Evolutionary conservation across 2,888 invertebrate species (phyloP).

Genomic region (Eumerus sabulonum): DNA sequence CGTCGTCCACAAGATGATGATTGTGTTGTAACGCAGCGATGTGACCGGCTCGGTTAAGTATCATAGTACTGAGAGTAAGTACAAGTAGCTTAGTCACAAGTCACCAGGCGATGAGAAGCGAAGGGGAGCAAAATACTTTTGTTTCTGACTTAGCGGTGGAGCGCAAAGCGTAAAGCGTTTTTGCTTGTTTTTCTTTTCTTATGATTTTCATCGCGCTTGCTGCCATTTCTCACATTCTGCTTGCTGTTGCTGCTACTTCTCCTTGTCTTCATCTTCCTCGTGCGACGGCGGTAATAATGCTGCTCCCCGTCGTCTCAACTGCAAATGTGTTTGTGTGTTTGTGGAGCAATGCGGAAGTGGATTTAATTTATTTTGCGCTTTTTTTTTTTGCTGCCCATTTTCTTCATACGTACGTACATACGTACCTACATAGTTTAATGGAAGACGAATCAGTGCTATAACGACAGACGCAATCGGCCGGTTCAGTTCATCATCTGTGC

Average conservation of each 20-base stretch:
- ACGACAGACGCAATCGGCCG: conserved; percentile 20
- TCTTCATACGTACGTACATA: conserved; percentile 59
- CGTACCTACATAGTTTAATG: conserved; percentile 55
- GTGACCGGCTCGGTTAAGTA: conserved; percentile 41
- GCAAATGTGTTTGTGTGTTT: conserved; percentile 73
- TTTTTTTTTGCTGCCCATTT: conserved; percentile 55
- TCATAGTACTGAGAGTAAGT: conserved; percentile 9
- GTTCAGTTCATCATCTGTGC: conserved; percentile 10
- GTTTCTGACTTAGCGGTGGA: conserved; percentile 41
- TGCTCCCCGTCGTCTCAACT: conserved; percentile 24
- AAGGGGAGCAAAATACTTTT: conserved; percentile 54
- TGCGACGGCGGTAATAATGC: not conserved
- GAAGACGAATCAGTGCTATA: conserved; percentile 66
- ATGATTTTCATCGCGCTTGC: conserved; percentile 63
- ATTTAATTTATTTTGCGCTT: conserved; percentile 76
- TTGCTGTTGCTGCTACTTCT: conserved; percentile 4
- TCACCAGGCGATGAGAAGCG: conserved; percentile 22
- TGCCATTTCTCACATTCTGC: conserved; percentile 60
- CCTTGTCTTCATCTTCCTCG: conserved; percentile 4
- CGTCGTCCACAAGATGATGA: conserved; percentile 38
- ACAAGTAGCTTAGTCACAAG: conserved; percentile 26
- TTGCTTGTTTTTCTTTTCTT: conserved; percentile 60
- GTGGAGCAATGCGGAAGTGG: conserved; percentile 80
- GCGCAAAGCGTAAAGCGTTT: conserved; percentile 58
- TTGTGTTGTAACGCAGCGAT: conserved; percentile 42